Evolutionary conservation across 2,888 invertebrate genomes (phyloP), one percentile per base, ranked within the genome.

Genomic region (Oscheius sp.): DNA sequence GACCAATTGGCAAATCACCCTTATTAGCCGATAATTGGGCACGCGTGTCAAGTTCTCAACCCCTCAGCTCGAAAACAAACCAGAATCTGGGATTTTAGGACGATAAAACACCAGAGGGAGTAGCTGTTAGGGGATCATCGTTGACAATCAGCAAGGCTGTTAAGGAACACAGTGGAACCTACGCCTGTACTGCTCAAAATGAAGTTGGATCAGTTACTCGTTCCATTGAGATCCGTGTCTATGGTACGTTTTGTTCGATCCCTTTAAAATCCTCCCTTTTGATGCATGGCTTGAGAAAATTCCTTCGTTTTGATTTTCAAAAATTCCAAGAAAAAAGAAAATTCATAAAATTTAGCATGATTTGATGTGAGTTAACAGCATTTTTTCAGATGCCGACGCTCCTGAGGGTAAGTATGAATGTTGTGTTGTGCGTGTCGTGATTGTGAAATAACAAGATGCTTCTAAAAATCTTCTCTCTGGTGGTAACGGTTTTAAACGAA

Each of bases 111-210:
- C 65, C 65, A 23, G 37, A 31, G 12, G 65, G 53, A 52, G 39
- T 65, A n/a, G 53, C 42, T 5, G 42, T 65, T 3, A 34, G 17
- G 29, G 42, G 34, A 27, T 31, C 52, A 1, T 34, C 50, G 3
- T 20, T 76, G 31, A 57, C 73, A 3, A 70, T 76, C 45, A 12
- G 61, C 1, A 67, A 70, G 12, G 73, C 71, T 10, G 65, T 48
- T 27, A 67, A 72, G 46, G 42, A 55, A n/a, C 76, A 79, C 50
- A 68, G 73, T 42, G 79, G 79, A 53, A 70, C 63, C 42, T 79
- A 79, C 64, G 64, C 53, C 17, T 79, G 79, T 58, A 39, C 58
- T 23, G 79, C 72, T 10, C 69, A 66, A 39, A 74, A 73, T 39
- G 64, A 70, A 39, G 77, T 73, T 12, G 79, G 79, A 29, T 50